Base-by-base conservation (phyloP, 2,888 invertebrate genomes). In the Rhogogaster chlorosoma region DNA sequence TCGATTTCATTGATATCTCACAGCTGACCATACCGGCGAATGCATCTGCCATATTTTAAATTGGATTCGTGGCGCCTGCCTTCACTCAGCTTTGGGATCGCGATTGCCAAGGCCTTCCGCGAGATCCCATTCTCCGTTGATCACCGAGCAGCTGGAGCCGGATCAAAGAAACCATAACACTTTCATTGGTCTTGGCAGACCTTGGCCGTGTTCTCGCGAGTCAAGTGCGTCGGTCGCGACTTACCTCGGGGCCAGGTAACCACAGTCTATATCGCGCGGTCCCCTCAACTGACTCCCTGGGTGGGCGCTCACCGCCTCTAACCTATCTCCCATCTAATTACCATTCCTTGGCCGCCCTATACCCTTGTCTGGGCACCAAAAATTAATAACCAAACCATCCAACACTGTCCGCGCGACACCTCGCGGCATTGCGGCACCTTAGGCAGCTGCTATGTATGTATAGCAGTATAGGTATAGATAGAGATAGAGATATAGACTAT, bases 291-390 rank as follows among this genome's bases (percentile, higher is more conserved):
- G 57, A 61, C 80, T 80, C 80, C 57, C 57, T 84, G 84, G 84
- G 84, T 84, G 84, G 84, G 84, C 84, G 71, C 45, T 67, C 83
- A 78, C 77, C 70, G 78, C 78, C 77, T 64, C 84, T 75, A 77
- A 84, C 77, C 75, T 84, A 84, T 84, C 84, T 78, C 18, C 75
- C 77, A 75, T 84, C 61, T 78, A 84, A 78, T 84, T 78, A 77
- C 78, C 84, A 78, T 80, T 80, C 57, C 80, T 61, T 42, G 80
- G 80, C 80, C 80, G 80, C 80, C 80, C 80, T 61, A 36, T 80
- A 80, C 80, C 80, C 80, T 80, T 26, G 80, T 80, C 80, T n/a
- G 80, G 26, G 80, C 80, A 80, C 80, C 80, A 80, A 80, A 80
- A 80, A 80, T 80, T 80, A 80, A 80, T 80, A 80, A 80, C 80